Evolutionary conservation across 2,113 vertebrate genomes (phyloP).

Genomic region (Thamnaconus septentrionalis): DNA sequence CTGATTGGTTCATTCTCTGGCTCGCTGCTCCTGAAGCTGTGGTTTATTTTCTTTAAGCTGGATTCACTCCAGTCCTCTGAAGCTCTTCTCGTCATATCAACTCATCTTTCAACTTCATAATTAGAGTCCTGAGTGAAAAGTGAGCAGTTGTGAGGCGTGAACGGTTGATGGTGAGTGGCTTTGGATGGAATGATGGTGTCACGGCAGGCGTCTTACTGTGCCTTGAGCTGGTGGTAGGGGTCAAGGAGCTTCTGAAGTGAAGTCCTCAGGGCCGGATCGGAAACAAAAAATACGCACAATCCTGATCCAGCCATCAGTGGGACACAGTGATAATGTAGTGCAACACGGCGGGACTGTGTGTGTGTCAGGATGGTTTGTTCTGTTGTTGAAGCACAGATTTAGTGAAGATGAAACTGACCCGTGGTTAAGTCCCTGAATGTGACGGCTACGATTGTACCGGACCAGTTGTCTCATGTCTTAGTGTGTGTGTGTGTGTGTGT

Average conservation of each 20-base stretch:
- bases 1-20: no score
- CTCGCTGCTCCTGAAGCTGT: no score
- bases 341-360: no score
- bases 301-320: neutral
- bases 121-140: neutral
- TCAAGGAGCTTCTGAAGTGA: constrained; percentile 7
- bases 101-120: no score
- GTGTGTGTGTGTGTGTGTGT: constrained; percentile 36
- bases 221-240: constrained; percentile 53
- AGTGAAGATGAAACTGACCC: constrained; percentile 2
- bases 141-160: neutral
- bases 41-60: no score
- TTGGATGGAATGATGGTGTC: constrained; percentile 25
- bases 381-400: constrained; percentile 30
- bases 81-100: no score
- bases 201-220: constrained; percentile 60
- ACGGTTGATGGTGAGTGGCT: constrained; percentile 5
- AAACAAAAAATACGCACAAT: constrained; percentile 8
- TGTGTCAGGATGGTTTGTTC: neutral
- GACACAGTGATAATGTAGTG: neutral
- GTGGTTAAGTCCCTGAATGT: constrained; percentile 8
- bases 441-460: neutral
- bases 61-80: no score
- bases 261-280: constrained; percentile 28
- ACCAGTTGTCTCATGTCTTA: constrained; percentile 11